A percentile compares a stretch with the other conserved stretches of the same genome.
Conservation (phyloP, 2,113 vertebrate genomes). For the Climacteris rufus region DNA sequence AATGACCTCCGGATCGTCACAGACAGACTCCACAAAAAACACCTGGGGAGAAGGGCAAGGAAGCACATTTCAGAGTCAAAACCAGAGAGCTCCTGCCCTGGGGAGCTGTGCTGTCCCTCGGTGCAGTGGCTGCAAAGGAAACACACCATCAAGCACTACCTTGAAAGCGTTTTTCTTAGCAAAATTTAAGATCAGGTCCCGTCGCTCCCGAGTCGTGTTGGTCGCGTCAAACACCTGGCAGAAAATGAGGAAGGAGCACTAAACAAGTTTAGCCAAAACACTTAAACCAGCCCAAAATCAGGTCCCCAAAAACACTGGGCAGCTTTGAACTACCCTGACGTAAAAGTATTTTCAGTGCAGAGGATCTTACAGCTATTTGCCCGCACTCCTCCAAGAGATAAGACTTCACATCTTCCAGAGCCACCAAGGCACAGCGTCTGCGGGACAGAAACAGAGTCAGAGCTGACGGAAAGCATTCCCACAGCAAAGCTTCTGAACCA, state of each 20-base stretch:
- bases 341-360: neutral
- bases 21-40: constrained; percentile 97
- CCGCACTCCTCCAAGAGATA: constrained; percentile 88
- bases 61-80: neutral
- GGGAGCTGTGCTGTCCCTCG: accelerated
- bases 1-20: constrained; percentile 95
- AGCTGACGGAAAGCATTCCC: neutral
- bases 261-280: neutral
- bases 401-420: constrained; percentile 87
- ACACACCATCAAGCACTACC: constrained; percentile 57
- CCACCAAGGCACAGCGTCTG: constrained; percentile 92
- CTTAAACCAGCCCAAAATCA: neutral
- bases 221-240: constrained; percentile 95
- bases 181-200: constrained; percentile 90
- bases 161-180: constrained; percentile 89
- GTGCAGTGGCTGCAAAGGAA: accelerated
- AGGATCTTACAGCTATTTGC: constrained; percentile 90
- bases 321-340: neutral
- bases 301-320: neutral
- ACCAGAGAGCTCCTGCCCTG: accelerated
- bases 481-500: neutral
- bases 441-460: neutral
- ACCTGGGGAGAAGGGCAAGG: constrained; percentile 73
- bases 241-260: neutral
- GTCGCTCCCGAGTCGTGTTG: constrained; percentile 93